These are phyloP conservation scores for Sthenelais limicola DNA, from an alignment of 2,888 invertebrate genomes.

Conservation along the genomic window DNA sequence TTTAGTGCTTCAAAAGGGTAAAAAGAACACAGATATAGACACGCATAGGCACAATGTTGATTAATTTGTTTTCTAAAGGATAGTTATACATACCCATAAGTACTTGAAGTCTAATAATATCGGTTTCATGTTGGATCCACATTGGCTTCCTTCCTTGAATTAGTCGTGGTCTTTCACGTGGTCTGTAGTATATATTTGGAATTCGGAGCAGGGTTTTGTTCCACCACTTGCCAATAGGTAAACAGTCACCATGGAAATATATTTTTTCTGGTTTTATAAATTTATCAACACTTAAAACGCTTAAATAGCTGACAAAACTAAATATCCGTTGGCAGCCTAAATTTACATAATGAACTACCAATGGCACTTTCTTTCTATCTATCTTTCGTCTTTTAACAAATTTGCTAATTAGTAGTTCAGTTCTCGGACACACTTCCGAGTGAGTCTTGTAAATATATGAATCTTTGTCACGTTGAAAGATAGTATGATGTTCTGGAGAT, in stretches of 20 bases:
- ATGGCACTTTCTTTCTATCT: too few relatives aligned
- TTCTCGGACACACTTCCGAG: too few relatives aligned
- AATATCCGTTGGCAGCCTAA: neutral
- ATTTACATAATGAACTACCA: constrained; percentile 11
- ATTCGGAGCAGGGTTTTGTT: neutral
- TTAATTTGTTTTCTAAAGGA: too few relatives aligned
- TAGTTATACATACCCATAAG: constrained; percentile 21
- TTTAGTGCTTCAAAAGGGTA: too few relatives aligned
- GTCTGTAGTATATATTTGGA: constrained; percentile 13
- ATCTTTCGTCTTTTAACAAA: too few relatives aligned
- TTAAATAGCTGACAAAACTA: neutral
- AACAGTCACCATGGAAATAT: constrained; percentile 21
- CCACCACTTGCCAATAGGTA: neutral
- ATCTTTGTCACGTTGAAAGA: too few relatives aligned
- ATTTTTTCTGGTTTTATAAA: neutral
- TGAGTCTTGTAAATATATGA: too few relatives aligned
- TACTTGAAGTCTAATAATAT: constrained; percentile 4
- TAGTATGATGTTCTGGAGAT: too few relatives aligned
- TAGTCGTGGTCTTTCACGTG: neutral
- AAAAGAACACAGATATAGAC: too few relatives aligned
- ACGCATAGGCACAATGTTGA: too few relatives aligned
- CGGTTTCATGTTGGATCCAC: constrained; percentile 17
- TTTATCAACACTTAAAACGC: constrained; percentile 4
- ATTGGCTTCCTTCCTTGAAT: constrained; percentile 3
- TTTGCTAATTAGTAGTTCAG: too few relatives aligned